These are phyloP conservation scores for Equus przewalskii DNA, from an alignment of 2,113 vertebrate species.

Conservation along the genomic window DNA sequence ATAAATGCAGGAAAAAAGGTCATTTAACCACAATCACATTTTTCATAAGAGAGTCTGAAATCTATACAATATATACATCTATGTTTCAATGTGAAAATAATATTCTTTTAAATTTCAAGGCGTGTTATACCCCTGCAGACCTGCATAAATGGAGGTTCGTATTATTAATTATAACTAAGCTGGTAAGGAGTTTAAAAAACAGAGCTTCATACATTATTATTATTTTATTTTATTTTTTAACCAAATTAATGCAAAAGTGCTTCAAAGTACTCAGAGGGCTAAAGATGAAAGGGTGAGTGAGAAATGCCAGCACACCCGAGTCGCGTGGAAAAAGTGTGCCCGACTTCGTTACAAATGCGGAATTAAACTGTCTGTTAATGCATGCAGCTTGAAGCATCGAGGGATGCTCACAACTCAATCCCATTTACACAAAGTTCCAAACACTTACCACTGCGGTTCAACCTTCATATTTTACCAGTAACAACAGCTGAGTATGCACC, in stretches of 20 bases:
- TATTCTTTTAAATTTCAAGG: constrained; percentile 90
- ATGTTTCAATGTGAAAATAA: constrained; percentile 93
- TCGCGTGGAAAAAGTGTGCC: constrained; percentile 94
- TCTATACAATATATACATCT: constrained; percentile 93
- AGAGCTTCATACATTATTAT: constrained; percentile 85
- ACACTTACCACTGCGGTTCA: constrained; percentile 96
- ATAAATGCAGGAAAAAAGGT: constrained; percentile 89
- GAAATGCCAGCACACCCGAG: constrained; percentile 92
- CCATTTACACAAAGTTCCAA: constrained; percentile 97
- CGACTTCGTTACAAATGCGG: constrained; percentile 95
- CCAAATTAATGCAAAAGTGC: constrained; percentile 95
- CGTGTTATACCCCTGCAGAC: constrained; percentile 88
- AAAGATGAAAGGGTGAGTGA: constrained; percentile 95
- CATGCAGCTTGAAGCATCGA: constrained; percentile 97
- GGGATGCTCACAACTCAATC: constrained; percentile 95
- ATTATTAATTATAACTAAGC: constrained; percentile 87
- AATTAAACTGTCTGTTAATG: constrained; percentile 97
- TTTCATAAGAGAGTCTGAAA: constrained; percentile 90
- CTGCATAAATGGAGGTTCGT: constrained; percentile 89
- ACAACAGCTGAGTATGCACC: constrained; percentile 93
- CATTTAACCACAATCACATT: constrained; percentile 90
- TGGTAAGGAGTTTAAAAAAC: constrained; percentile 88
- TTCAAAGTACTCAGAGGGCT: constrained; percentile 99
- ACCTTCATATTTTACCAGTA: constrained; percentile 96
- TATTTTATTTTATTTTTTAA: constrained; percentile 87